These are phyloP conservation scores for Papilio machaon DNA, from an alignment of 1,140 invertebrate genomes.

Conservation along the genomic window DNA sequence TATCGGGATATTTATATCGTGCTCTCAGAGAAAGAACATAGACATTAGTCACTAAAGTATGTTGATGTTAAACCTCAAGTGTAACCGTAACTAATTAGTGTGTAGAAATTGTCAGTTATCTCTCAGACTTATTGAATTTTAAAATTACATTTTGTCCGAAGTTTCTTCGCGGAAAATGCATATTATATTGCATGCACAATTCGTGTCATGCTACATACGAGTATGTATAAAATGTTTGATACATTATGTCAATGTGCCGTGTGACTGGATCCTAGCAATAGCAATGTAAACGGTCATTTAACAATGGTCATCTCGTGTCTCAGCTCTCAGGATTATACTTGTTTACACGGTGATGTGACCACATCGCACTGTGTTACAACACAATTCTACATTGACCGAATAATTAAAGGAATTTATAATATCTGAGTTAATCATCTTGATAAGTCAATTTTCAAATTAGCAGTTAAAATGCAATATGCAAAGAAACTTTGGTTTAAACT, in stretches of 20 bases:
- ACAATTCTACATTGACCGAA: not conserved
- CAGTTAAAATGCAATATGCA: not conserved
- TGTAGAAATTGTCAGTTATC: not conserved
- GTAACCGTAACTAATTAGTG: not conserved
- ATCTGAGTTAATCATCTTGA: not conserved
- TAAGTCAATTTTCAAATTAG: not conserved
- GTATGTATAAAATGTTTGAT: not conserved
- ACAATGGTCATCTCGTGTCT: slow-evolving; percentile 10
- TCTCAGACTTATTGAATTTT: not conserved
- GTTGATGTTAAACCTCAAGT: too few relatives aligned
- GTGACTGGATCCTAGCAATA: not conserved
- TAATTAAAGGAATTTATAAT: not conserved
- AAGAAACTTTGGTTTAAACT: not conserved
- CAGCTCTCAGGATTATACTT: not conserved
- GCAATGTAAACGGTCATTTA: slow-evolving; percentile 6
- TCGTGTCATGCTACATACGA: too few relatives aligned
- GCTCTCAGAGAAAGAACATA: not conserved
- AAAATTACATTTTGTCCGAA: not conserved
- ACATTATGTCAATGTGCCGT: not conserved
- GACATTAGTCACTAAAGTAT: too few relatives aligned
- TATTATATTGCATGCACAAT: too few relatives aligned
- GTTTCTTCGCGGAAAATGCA: not conserved
- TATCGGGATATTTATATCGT: not conserved
- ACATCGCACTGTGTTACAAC: not conserved
- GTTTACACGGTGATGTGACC: slow-evolving; percentile 1